phyloP scores from a whole-genome alignment of 2,113 vertebrate genomes.

The Parotia lawesii region DNA sequence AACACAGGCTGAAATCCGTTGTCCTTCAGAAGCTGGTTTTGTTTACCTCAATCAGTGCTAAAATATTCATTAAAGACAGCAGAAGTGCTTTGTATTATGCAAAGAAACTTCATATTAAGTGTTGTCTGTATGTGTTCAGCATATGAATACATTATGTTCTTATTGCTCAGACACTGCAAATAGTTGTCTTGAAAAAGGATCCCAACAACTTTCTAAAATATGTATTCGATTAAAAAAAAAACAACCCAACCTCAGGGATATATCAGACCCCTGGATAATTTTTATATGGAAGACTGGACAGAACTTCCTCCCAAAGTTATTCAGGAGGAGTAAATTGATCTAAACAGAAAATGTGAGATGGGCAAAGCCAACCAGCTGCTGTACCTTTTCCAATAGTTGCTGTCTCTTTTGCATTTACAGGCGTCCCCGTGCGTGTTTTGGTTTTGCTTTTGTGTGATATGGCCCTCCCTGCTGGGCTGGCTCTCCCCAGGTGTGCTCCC shows the following conservation, averaged over 20 bases:
- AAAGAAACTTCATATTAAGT: conserved; percentile 60
- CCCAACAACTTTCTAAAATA: background rate
- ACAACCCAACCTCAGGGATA: background rate
- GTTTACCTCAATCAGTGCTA: conserved; percentile 76
- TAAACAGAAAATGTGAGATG: background rate
- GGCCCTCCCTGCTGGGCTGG: background rate
- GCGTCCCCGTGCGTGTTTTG: background rate
- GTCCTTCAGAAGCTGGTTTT: conserved; percentile 71
- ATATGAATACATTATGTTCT: conserved; percentile 55
- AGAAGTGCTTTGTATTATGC: conserved; percentile 69
- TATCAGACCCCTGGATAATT: background rate
- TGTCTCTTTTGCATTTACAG: background rate
- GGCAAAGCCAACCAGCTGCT: background rate
- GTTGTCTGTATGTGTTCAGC: conserved; percentile 58
- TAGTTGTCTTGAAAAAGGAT: background rate
- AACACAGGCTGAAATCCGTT: conserved; percentile 45
- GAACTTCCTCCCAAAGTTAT: background rate
- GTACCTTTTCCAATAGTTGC: background rate
- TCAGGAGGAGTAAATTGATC: background rate
- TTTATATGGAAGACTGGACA: background rate
- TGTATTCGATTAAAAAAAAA: background rate
- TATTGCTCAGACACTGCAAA: conserved; percentile 17
- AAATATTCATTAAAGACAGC: conserved; percentile 75
- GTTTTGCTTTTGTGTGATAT: background rate
- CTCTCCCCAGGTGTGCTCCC: background rate